These are phyloP conservation scores for Hydrolagus colliei DNA, from an alignment of 2,797 vertebrate genomes.

Conservation along the genomic window DNA sequence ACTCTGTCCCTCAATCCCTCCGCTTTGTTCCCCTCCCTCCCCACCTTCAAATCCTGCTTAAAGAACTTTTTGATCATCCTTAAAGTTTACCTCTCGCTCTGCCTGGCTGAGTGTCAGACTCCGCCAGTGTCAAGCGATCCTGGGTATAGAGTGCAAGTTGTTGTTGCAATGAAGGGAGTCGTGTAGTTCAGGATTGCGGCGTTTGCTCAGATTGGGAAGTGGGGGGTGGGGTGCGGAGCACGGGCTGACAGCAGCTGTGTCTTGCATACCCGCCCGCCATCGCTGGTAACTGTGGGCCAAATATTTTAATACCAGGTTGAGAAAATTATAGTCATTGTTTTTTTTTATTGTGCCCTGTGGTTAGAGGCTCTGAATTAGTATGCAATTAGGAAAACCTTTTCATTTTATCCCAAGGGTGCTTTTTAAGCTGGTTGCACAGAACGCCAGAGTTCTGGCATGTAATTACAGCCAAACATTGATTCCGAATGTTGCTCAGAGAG, in stretches of 20 bases:
- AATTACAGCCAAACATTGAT: background rate
- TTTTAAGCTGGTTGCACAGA: background rate
- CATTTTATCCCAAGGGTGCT: background rate
- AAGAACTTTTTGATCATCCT: too few species aligned
- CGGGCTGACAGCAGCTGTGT: background rate
- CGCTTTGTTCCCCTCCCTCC: too few species aligned
- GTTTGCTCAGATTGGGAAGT: background rate
- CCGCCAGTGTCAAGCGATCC: too few species aligned
- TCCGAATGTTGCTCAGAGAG: too few species aligned
- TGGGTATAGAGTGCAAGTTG: too few species aligned
- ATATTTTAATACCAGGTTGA: slow-evolving; percentile 10
- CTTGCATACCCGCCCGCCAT: background rate
- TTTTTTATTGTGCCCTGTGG: background rate
- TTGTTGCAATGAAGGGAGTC: background rate
- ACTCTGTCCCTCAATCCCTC: too few species aligned
- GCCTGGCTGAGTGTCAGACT: too few species aligned
- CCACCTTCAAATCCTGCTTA: too few species aligned
- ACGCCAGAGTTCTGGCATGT: background rate
- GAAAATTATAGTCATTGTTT: slow-evolving; percentile 27
- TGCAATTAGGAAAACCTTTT: slow-evolving; percentile 1
- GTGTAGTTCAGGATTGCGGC: background rate
- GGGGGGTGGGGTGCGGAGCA: too few species aligned
- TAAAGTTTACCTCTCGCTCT: too few species aligned
- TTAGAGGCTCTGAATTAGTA: slow-evolving; percentile 7
- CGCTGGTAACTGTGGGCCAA: background rate